Evolutionary conservation across 2,888 invertebrate species (phyloP).

Genomic region (Tupiocoris notatus): DNA sequence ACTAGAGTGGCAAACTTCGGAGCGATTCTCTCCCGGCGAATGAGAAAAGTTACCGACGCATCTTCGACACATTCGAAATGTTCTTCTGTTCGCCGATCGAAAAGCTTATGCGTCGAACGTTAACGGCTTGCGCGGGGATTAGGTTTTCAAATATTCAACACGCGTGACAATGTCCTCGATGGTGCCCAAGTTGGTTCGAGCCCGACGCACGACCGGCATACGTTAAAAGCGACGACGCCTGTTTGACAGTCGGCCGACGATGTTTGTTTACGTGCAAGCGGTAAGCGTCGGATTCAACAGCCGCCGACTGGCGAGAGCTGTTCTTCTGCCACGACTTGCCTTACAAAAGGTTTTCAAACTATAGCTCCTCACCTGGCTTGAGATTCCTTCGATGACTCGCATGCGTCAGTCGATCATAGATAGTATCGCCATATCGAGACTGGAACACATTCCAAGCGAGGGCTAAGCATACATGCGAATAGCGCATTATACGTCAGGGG

Average conservation of each 20-base stretch:
- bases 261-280: slow-evolving; percentile 17
- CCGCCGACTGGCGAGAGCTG: background rate
- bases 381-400: background rate
- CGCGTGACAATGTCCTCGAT: slow-evolving; percentile 3
- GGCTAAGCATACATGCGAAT: background rate
- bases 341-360: background rate
- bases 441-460: background rate
- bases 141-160: background rate
- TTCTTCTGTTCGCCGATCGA: background rate
- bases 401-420: slow-evolving; percentile 13
- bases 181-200: slow-evolving; percentile 23
- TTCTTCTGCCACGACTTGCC: background rate
- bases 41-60: too few species aligned
- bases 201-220: slow-evolving; percentile 15
- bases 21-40: too few species aligned
- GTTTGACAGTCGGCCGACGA: slow-evolving; percentile 12
- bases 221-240: background rate
- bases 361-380: background rate
- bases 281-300: background rate
- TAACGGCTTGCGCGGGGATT: background rate
- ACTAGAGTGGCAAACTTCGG: too few species aligned
- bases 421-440: background rate
- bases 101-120: background rate
- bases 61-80: too few species aligned
- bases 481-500: background rate